phyloP scores from a whole-genome alignment of 2,113 vertebrate species.

The Thinocorus orbignyianus region DNA sequence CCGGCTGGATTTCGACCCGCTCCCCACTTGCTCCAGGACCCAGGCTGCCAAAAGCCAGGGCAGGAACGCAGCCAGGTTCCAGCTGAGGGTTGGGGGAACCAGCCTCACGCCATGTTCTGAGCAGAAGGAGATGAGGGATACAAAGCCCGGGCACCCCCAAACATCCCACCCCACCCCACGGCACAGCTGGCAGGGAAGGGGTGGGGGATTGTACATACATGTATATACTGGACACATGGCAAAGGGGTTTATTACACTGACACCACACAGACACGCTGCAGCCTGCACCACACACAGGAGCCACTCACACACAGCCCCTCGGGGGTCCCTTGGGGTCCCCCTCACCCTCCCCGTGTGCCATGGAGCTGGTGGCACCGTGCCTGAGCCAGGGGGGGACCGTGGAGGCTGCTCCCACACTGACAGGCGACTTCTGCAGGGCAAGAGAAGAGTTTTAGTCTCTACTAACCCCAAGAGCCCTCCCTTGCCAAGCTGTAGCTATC shows the following conservation, averaged over 20 bases:
- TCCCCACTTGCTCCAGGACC: not conserved
- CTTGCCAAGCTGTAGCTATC: not conserved
- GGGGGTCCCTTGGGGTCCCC: not conserved
- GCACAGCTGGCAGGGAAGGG: accelerated
- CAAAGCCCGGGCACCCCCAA: not conserved
- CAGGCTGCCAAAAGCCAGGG: not conserved
- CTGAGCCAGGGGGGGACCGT: accelerated
- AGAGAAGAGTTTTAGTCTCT: not conserved
- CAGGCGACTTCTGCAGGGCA: not conserved
- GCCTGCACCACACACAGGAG: not conserved
- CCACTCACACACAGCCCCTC: accelerated
- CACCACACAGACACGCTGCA: not conserved
- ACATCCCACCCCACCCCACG: not conserved
- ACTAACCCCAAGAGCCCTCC: not conserved
- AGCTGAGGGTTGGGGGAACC: not conserved
- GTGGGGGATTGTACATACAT: not conserved
- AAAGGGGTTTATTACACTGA: accelerated
- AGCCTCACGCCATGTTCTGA: accelerated
- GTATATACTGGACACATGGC: not conserved
- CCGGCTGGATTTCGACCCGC: not conserved
- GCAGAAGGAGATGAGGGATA: accelerated
- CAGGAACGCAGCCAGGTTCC: not conserved
- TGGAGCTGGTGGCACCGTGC: not conserved
- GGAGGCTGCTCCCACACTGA: not conserved
- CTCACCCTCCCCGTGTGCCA: accelerated